These are phyloP conservation scores for Lydus trimaculatus DNA, from an alignment of 2,888 invertebrate genomes.

Conservation along the genomic window DNA sequence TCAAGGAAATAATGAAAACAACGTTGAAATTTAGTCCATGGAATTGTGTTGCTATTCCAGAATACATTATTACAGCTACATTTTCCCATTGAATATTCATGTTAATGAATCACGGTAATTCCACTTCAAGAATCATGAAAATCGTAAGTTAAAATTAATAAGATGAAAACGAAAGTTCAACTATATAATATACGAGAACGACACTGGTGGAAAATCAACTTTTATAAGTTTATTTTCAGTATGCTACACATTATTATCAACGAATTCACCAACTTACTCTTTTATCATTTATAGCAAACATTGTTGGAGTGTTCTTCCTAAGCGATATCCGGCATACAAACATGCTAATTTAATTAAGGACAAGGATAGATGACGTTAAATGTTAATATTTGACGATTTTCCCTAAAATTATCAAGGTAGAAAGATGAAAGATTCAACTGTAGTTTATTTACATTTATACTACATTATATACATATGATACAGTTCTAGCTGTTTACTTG, in stretches of 20 bases:
- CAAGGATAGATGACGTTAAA: slow-evolving; percentile 13
- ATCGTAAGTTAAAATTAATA: slow-evolving; percentile 9
- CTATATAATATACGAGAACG: background rate
- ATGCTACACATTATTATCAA: background rate
- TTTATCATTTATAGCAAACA: slow-evolving; percentile 21
- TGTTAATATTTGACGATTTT: background rate
- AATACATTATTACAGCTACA: background rate
- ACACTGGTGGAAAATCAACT: background rate
- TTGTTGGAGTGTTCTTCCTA: slow-evolving; percentile 35
- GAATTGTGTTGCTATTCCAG: slow-evolving; percentile 12
- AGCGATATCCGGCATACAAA: slow-evolving; percentile 38
- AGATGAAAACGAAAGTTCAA: slow-evolving; percentile 10
- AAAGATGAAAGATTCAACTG: background rate
- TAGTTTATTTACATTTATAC: background rate
- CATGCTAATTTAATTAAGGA: slow-evolving; percentile 45
- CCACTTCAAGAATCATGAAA: background rate
- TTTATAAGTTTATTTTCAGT: background rate
- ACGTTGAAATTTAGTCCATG: slow-evolving; percentile 2
- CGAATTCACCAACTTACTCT: background rate
- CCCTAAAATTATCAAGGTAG: background rate
- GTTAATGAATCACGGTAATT: background rate
- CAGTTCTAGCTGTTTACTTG: background rate
- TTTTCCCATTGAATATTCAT: slow-evolving; percentile 6
- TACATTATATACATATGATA: background rate
- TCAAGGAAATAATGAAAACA: slow-evolving; percentile 16